Conservation (phyloP, 1,140 invertebrate genomes). For the Heliconius hewitsoni region DNA sequence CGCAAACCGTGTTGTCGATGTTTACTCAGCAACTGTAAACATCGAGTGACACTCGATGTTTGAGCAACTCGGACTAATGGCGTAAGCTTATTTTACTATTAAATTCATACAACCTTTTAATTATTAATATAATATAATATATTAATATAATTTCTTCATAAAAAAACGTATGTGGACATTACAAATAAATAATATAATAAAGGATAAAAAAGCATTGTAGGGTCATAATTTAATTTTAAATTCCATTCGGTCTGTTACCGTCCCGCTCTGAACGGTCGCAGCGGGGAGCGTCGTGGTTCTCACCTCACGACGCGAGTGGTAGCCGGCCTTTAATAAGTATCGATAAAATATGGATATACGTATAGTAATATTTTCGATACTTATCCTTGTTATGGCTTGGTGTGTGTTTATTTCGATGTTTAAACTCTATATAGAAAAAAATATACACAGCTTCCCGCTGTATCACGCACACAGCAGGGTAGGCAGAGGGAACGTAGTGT, state of each 20-base stretch:
- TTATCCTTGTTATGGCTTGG: conserved; percentile 47
- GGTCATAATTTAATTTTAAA: conserved; percentile 78
- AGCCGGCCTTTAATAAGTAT: conserved; percentile 80
- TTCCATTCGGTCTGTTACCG: conserved; percentile 74
- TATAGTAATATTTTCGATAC: conserved; percentile 77
- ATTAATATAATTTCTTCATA: background rate
- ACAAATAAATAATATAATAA: conserved; percentile 48
- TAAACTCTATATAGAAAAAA: background rate
- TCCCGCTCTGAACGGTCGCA: conserved; percentile 70
- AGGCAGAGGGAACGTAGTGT: too few species aligned
- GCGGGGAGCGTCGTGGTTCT: conserved; percentile 79
- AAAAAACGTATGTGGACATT: conserved; percentile 14
- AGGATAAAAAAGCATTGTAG: conserved; percentile 67
- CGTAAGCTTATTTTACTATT: conserved; percentile 60
- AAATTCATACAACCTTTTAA: conserved; percentile 65
- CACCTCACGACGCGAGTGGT: conserved; percentile 79
- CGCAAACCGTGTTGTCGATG: conserved; percentile 78
- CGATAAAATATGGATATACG: conserved; percentile 81
- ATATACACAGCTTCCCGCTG: too few species aligned
- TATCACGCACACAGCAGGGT: too few species aligned
- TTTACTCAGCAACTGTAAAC: conserved; percentile 74
- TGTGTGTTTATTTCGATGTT: background rate
- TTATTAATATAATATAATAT: background rate
- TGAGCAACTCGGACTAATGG: conserved; percentile 75
- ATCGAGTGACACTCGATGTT: conserved; percentile 73